Percentiles rank a stretch among this genome's conserved stretches.
These are phyloP conservation scores for Tichodroma muraria DNA, from an alignment of 2,113 vertebrate genomes.

Conservation along the genomic window DNA sequence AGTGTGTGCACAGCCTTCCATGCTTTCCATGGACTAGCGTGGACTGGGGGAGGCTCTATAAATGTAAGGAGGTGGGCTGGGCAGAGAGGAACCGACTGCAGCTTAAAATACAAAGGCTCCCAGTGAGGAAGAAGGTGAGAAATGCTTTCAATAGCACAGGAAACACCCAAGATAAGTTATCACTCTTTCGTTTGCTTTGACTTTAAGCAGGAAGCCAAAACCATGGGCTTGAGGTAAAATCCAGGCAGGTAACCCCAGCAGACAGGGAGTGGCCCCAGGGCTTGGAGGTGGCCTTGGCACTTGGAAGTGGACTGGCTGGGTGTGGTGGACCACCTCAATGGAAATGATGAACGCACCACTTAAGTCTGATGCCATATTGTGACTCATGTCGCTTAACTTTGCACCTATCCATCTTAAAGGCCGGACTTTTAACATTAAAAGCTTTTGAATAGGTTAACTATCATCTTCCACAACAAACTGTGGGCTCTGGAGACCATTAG, in stretches of 20 bases:
- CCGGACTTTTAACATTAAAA: neutral
- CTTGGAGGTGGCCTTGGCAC: neutral
- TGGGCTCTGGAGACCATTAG: neutral
- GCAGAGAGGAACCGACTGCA: neutral
- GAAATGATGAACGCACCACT: neutral
- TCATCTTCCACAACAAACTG: neutral
- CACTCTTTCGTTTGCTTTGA: neutral
- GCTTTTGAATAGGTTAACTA: neutral
- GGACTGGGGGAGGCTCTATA: neutral
- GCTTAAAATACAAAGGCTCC: neutral
- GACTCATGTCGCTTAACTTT: neutral
- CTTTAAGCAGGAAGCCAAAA: slow-evolving; percentile 26
- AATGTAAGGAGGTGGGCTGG: slow-evolving; percentile 27
- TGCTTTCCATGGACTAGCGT: neutral
- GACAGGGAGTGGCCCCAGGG: neutral
- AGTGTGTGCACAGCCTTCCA: neutral
- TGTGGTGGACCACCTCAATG: neutral
- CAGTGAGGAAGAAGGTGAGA: neutral
- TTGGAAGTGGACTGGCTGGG: neutral
- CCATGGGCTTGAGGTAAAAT: neutral
- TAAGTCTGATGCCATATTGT: neutral
- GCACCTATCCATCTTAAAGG: neutral
- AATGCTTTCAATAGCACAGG: neutral
- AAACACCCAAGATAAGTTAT: slow-evolving; percentile 48
- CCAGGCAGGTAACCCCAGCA: neutral